Percentiles rank a stretch among this genome's conserved stretches.
Conservation (phyloP, 2,797 vertebrate genomes). For the Acipenser transmontanus region DNA sequence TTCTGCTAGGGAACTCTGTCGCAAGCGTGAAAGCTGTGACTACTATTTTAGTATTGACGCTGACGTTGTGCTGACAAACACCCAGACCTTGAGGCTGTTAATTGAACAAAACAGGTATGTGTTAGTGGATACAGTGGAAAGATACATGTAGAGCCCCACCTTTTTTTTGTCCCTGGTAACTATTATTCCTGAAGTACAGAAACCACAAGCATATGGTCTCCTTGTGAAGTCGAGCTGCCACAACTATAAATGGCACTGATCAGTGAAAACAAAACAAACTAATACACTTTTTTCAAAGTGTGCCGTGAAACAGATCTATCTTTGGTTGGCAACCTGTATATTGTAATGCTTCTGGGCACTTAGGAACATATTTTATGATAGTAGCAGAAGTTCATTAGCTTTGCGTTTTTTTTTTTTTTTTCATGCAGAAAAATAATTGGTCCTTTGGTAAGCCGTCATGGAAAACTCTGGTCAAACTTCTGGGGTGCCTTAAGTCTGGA, state of each 20-base stretch:
- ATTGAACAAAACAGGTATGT: slow-evolving; percentile 95
- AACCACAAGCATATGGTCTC: slow-evolving; percentile 43
- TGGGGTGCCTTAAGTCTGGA: slow-evolving; percentile 93
- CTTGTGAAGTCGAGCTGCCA: slow-evolving; percentile 21
- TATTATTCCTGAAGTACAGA: slow-evolving; percentile 34
- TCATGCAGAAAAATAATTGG: slow-evolving; percentile 83
- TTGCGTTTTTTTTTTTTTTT: no score
- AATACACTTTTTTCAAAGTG: slow-evolving; percentile 32
- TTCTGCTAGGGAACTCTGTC: slow-evolving; percentile 78
- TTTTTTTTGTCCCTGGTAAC: slow-evolving; percentile 26
- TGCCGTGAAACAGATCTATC: slow-evolving; percentile 44
- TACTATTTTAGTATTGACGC: slow-evolving; percentile 93
- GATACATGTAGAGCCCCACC: slow-evolving; percentile 4
- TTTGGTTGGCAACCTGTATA: slow-evolving; percentile 28
- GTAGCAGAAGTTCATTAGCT: no score
- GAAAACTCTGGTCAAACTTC: slow-evolving; percentile 97
- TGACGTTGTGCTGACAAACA: slow-evolving; percentile 89
- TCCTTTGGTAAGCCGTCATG: slow-evolving; percentile 86
- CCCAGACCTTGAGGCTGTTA: slow-evolving; percentile 79
- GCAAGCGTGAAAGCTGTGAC: slow-evolving; percentile 74
- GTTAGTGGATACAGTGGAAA: background rate
- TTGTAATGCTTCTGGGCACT: slow-evolving; percentile 21
- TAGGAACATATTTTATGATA: no score
- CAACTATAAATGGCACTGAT: slow-evolving; percentile 41
- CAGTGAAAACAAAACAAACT: slow-evolving; percentile 46